These are phyloP conservation scores for Eueremaeus valkanovi DNA, from an alignment of 2,888 invertebrate species.

Conservation along the genomic window DNA sequence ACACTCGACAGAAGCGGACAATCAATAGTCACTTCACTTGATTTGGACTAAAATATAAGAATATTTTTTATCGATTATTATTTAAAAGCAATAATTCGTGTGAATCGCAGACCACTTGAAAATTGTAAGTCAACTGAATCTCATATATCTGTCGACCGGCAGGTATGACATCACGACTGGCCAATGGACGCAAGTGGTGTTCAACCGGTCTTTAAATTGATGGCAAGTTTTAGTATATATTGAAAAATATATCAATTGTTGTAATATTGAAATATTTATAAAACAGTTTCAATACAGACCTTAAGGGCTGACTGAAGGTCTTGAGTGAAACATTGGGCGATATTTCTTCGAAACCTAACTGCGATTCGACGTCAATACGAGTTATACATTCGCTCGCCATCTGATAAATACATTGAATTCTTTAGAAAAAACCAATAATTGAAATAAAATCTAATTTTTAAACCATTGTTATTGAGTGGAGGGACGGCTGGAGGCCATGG, in stretches of 20 bases:
- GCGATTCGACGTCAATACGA: constrained; percentile 63
- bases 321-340: constrained; percentile 70
- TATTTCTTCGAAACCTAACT: constrained; percentile 71
- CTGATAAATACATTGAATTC: constrained; percentile 50
- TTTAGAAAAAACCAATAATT: neutral
- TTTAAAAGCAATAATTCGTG: constrained; percentile 3
- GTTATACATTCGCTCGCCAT: constrained; percentile 71
- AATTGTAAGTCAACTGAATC: constrained; percentile 77
- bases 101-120: constrained; percentile 61
- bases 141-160: constrained; percentile 86
- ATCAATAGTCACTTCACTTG: constrained; percentile 74
- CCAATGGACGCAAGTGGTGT: constrained; percentile 67
- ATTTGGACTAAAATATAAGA: constrained; percentile 58
- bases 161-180: constrained; percentile 76
- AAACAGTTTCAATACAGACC: too few relatives aligned
- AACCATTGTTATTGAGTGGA: constrained; percentile 19
- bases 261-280: too few relatives aligned
- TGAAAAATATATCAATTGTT: too few relatives aligned
- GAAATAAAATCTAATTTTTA: too few relatives aligned
- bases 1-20: constrained; percentile 75
- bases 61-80: too few relatives aligned
- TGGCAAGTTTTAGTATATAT: too few relatives aligned
- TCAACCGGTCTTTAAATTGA: constrained; percentile 66
- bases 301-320: constrained; percentile 61
- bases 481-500: constrained; percentile 62